Conservation (phyloP, 1,140 invertebrate genomes). For the Orius insidiosus region DNA sequence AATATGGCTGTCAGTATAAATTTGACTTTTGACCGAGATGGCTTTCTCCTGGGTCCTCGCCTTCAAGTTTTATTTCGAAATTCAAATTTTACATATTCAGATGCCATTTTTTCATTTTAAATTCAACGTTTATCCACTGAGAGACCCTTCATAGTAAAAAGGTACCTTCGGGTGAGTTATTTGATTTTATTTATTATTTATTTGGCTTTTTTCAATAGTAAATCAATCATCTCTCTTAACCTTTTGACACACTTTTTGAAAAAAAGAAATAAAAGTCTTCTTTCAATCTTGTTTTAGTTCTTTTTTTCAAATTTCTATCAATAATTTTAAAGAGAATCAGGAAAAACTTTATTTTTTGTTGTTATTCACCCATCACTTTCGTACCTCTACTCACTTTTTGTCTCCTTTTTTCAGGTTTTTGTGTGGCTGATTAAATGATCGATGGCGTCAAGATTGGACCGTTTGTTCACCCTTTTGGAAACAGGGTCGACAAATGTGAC, state of each 20-base stretch:
- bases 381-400: background rate
- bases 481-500: slow-evolving; percentile 81
- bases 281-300: too few relatives aligned
- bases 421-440: background rate
- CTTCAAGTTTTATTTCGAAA: background rate
- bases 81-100: slow-evolving; percentile 10
- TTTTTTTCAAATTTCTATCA: too few relatives aligned
- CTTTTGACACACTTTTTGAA: too few relatives aligned
- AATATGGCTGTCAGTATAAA: slow-evolving; percentile 80
- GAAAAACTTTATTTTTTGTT: background rate
- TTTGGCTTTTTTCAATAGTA: slow-evolving; percentile 20
- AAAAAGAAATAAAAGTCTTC: too few relatives aligned
- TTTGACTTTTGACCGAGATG: slow-evolving; percentile 56
- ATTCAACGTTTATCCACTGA: background rate
- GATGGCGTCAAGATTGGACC: slow-evolving; percentile 43
- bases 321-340: background rate
- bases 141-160: background rate
- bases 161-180: background rate
- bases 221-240: too few relatives aligned
- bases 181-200: background rate
- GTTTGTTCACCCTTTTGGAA: slow-evolving; percentile 84
- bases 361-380: slow-evolving; percentile 2
- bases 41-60: slow-evolving; percentile 47
- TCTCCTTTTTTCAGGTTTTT: background rate
- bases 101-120: background rate